Percentiles rank a stretch among this genome's conserved stretches.
phyloP scores from a whole-genome alignment of 2,797 vertebrate species.

The Threskiornis aethiopicus region DNA sequence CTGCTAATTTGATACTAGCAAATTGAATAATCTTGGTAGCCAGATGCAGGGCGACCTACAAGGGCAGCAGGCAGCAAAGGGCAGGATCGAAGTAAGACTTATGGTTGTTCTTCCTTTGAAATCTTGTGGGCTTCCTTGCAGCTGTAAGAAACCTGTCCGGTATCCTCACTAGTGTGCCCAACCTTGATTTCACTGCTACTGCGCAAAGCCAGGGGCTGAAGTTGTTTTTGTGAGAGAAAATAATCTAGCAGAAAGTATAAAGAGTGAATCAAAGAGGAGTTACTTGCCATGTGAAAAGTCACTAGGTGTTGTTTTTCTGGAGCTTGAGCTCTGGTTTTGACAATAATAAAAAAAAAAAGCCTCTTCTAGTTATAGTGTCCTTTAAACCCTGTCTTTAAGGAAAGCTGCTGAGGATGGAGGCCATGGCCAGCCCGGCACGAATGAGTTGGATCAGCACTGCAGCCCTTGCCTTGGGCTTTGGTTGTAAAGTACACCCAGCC shows the following conservation, averaged over 20 bases:
- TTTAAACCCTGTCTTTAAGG: neutral
- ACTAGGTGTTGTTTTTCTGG: neutral
- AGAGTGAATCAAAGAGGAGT: neutral
- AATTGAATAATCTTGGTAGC: neutral
- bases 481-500: too few relatives aligned
- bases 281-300: neutral
- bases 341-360: neutral
- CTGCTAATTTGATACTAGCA: neutral
- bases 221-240: neutral
- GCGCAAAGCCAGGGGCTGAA: accelerated
- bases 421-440: neutral
- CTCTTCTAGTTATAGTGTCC: neutral
- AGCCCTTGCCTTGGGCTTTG: neutral
- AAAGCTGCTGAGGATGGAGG: neutral
- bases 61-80: neutral
- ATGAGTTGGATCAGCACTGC: neutral
- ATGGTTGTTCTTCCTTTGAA: neutral
- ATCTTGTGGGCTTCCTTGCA: neutral
- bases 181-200: neutral
- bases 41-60: neutral
- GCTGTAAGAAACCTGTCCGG: neutral
- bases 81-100: neutral
- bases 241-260: neutral
- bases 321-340: neutral
- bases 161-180: neutral